Percentiles rank a stretch among this genome's conserved stretches.
phyloP scores from a whole-genome alignment of 2,797 vertebrate species.

The Salmo trutta region DNA sequence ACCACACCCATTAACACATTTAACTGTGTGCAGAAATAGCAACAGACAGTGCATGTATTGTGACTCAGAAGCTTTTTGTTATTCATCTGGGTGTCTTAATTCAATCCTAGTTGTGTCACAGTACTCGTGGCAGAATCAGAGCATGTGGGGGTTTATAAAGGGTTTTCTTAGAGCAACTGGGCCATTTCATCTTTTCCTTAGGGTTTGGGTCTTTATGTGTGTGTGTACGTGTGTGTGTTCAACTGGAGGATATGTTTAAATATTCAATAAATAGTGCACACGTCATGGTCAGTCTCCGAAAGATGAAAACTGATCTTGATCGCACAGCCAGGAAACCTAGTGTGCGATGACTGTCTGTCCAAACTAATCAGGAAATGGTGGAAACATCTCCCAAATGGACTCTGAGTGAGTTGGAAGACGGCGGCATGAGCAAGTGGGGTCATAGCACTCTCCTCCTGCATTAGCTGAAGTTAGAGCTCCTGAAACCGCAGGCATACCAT shows the following conservation, averaged over 20 bases:
- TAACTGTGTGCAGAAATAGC: slow-evolving; percentile 69
- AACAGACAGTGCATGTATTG: slow-evolving; percentile 69
- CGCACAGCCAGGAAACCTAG: slow-evolving; percentile 24
- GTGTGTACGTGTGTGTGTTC: background rate
- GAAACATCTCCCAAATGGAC: slow-evolving; percentile 49
- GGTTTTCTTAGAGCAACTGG: background rate
- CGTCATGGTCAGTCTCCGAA: background rate
- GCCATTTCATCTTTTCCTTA: background rate
- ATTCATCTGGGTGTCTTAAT: slow-evolving; percentile 69
- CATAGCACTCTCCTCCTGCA: slow-evolving; percentile 62
- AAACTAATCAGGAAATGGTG: slow-evolving; percentile 53
- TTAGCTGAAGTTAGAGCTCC: slow-evolving; percentile 59
- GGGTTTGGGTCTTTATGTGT: background rate
- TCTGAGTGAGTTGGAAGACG: slow-evolving; percentile 33
- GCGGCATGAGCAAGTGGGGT: slow-evolving; percentile 53
- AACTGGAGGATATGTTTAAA: slow-evolving; percentile 4
- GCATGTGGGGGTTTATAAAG: slow-evolving; percentile 41
- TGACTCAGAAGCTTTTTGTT: slow-evolving; percentile 65
- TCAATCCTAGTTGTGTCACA: slow-evolving; percentile 37
- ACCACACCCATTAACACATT: slow-evolving; percentile 70
- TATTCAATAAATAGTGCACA: slow-evolving; percentile 27
- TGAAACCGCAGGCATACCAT: slow-evolving; percentile 63
- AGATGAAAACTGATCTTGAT: slow-evolving; percentile 23
- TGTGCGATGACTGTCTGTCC: slow-evolving; percentile 50
- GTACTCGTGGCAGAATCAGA: slow-evolving; percentile 39